Evolutionary conservation across 2,797 vertebrate species (phyloP), one percentile per base, ranked within the genome.

Genomic region (Phrynocephalus forsythii): DNA sequence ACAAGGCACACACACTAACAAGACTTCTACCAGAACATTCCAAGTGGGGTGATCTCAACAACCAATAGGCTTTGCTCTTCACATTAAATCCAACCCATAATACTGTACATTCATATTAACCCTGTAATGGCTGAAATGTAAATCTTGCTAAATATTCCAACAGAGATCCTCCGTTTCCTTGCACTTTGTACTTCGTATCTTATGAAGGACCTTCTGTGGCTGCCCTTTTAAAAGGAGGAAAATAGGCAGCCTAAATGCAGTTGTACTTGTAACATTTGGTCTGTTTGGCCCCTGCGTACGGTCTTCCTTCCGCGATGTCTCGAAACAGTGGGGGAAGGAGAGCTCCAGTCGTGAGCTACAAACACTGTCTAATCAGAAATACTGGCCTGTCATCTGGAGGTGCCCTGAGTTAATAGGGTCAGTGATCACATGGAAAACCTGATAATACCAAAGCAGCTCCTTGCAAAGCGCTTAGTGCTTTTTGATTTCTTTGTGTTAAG

Each of bases 331-430:
- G 44, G 22, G 26, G 72, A 72, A 3, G 3, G 48, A 78, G 26
- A 82, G 0, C n/a, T 8, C 13, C 6, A 85, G 66, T 48, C 79
- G 80, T 0, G 2, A 84, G 1, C 30, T 52, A 48, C 77, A 89
- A 83, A 69, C 60, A 82, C 85, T 87, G 11, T 60, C 8, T 78
- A 85, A 84, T 44, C 24, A 66, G 60, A 89, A 87, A 26, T 80
- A 3, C 38, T 87, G 26, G 82, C 67, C 56, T 79, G 2, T 50
- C 5, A 86, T 60, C n/a, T 85, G 71, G 38, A 90, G 50, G 1
- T 92, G 87, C 75, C 33, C 71, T 86, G 73, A 89, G 2, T 71
- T 80, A 91, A 78, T 86, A 82, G n/a, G 68, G n/a, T 6, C 76
- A 44, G 52, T 73, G 44, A 13, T 79, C 0, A 67, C 60, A 86